Evolutionary conservation across 2,888 invertebrate genomes (phyloP).

Genomic region (Tipula lateralis): DNA sequence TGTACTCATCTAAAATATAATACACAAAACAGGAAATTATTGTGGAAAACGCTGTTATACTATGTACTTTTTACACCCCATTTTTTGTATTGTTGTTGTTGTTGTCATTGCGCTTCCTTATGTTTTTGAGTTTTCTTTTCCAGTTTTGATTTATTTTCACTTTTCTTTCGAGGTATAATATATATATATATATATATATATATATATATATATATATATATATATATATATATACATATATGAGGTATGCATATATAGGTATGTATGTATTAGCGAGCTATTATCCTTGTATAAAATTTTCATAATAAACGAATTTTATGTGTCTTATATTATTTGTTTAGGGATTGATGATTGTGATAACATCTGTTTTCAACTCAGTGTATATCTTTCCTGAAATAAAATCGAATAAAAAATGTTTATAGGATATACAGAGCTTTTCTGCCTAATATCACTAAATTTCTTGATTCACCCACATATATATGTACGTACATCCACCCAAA

Average conservation of each 20-base stretch:
- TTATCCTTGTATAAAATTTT: not conserved
- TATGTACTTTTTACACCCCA: not conserved
- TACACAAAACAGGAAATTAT: not conserved
- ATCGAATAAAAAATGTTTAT: not conserved
- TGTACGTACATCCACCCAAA: not conserved
- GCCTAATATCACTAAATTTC: not conserved
- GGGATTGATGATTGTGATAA: not conserved
- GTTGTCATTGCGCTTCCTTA: not conserved
- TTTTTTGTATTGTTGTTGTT: not conserved
- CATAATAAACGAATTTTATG: not conserved
- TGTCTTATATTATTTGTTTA: not conserved
- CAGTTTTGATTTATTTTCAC: not conserved
- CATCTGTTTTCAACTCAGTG: not conserved
- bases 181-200: not conserved
- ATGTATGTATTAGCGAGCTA: not conserved
- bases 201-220: no score
- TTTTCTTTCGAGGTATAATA: not conserved
- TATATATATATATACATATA: no score
- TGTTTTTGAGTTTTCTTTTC: not conserved
- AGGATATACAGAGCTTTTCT: not conserved
- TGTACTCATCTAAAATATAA: not conserved
- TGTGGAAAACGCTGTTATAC: not conserved
- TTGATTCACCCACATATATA: not conserved
- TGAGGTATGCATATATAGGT: no score
- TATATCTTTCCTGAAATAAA: not conserved